These are phyloP conservation scores for Chlorocebus sabaeus DNA, from an alignment of 2,113 vertebrate genomes.

Conservation along the genomic window DNA sequence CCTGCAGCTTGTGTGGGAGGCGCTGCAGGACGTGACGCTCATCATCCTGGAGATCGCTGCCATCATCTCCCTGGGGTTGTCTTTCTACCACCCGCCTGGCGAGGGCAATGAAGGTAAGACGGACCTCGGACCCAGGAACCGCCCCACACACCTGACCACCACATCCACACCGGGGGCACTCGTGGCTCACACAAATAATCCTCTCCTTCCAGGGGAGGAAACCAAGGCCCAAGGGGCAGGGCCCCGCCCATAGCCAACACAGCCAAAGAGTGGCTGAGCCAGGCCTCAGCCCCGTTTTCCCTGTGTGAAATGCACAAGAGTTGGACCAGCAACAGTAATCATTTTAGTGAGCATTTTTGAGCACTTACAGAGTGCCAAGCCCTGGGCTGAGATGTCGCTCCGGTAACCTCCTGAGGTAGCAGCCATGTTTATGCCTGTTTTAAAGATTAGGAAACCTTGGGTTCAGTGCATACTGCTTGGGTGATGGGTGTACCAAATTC, in stretches of 20 bases:
- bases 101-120: constrained; percentile 88
- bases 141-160: fast-evolving
- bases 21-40: constrained; percentile 97
- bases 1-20: constrained; percentile 99
- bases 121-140: fast-evolving
- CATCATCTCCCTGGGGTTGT: constrained; percentile 97
- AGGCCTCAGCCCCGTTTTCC: background rate
- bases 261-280: no score
- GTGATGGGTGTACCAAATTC: no score
- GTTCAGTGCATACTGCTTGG: no score
- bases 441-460: background rate
- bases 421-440: background rate
- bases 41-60: constrained; percentile 99
- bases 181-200: no score
- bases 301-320: background rate
- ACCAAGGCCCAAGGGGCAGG: background rate
- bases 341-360: background rate
- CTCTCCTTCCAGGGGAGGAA: background rate
- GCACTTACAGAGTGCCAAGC: background rate
- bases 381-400: background rate
- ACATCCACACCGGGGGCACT: background rate
- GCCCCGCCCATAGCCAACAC: background rate
- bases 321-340: background rate
- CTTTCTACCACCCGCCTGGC: constrained; percentile 97
- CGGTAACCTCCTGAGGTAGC: no score